Evolutionary conservation across 2,113 vertebrate genomes (phyloP).

Genomic region (Dromaius novaehollandiae): DNA sequence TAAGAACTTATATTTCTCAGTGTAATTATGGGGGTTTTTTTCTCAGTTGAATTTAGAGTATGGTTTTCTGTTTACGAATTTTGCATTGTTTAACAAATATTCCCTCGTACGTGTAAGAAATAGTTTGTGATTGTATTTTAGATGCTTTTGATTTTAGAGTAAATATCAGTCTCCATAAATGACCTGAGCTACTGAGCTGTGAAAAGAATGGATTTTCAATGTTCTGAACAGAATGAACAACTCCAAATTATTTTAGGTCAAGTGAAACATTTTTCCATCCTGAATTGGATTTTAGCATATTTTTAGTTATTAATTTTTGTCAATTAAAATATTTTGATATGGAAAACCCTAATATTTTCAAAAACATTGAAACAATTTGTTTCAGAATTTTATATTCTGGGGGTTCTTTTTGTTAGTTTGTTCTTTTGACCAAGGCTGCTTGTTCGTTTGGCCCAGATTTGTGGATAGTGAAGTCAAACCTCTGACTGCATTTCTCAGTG

Average conservation of each 20-base stretch:
- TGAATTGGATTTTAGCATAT: conserved; percentile 25
- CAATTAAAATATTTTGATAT: background rate
- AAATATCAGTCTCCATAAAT: background rate
- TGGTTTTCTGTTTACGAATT: conserved; percentile 21
- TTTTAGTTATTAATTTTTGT: conserved; percentile 8
- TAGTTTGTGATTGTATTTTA: conserved; percentile 1
- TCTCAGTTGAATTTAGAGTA: background rate
- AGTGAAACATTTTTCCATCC: conserved; percentile 32
- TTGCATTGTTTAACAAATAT: conserved; percentile 20
- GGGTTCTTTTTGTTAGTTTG: background rate
- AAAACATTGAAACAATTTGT: background rate
- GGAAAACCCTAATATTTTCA: background rate
- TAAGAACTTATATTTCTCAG: conserved; percentile 1
- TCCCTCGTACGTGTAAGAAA: conserved; percentile 10
- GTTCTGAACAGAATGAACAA: conserved; percentile 15
- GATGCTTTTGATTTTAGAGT: conserved; percentile 16
- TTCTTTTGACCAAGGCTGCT: background rate
- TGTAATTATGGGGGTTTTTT: background rate
- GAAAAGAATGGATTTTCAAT: conserved; percentile 47
- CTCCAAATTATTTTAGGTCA: conserved; percentile 28
- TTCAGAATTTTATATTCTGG: background rate
- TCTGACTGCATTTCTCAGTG: background rate
- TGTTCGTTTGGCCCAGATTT: background rate
- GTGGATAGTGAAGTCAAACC: background rate
- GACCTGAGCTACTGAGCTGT: background rate